Evolutionary conservation across 2,113 vertebrate genomes (phyloP).

Genomic region (Phrynosoma blainvillii): DNA sequence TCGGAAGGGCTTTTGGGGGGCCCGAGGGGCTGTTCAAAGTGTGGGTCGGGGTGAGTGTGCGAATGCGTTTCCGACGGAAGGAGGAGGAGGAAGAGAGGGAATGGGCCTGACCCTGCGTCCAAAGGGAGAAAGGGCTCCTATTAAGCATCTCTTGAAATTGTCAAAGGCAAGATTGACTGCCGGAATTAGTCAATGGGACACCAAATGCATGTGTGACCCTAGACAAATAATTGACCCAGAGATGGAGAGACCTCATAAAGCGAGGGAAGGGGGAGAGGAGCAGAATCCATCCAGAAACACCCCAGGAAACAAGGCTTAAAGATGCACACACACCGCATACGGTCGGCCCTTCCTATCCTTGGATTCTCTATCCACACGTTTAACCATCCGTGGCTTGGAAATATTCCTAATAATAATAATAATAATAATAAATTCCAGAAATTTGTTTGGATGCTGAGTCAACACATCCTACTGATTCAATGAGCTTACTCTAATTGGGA

Average conservation of each 20-base stretch:
- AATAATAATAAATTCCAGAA: too few relatives aligned
- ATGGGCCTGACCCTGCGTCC: slow-evolving; percentile 14
- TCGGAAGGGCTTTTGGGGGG: slow-evolving; percentile 63
- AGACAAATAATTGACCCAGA: rapidly evolving
- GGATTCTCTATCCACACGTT: too few relatives aligned
- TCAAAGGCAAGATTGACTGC: slow-evolving; percentile 40
- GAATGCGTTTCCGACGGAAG: slow-evolving; percentile 64
- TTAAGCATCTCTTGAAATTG: slow-evolving; percentile 47
- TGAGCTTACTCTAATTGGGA: too few relatives aligned
- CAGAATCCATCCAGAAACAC: too few relatives aligned
- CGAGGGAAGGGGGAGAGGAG: too few relatives aligned
- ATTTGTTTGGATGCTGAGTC: too few relatives aligned
- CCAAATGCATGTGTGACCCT: rapidly evolving
- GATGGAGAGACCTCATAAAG: too few relatives aligned
- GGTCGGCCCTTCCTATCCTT: too few relatives aligned
- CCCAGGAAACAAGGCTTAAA: background rate
- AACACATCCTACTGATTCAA: too few relatives aligned
- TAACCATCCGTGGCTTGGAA: too few relatives aligned
- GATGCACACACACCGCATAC: background rate
- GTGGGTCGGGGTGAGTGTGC: slow-evolving; percentile 58
- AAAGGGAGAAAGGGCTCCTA: slow-evolving; percentile 15
- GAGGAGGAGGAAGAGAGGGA: background rate
- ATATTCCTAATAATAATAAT: too few relatives aligned
- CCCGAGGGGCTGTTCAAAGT: slow-evolving; percentile 67
- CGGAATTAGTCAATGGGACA: rapidly evolving